Evolutionary conservation across 2,888 invertebrate genomes (phyloP).

Genomic region (Rosalia funebris): DNA sequence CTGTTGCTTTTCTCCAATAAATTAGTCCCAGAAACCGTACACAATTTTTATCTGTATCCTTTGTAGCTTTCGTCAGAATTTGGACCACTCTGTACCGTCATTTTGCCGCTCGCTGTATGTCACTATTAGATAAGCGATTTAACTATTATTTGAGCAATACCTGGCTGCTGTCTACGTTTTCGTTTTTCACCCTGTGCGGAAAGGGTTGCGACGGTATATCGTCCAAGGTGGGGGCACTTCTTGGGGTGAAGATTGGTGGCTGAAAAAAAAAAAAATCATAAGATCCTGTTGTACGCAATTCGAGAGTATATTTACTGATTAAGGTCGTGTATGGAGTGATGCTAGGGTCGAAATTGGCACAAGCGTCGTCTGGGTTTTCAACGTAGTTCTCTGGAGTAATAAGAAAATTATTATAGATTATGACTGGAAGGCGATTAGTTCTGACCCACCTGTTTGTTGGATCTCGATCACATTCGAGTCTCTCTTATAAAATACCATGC

Average conservation of each 20-base stretch:
- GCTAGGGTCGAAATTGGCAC: conserved; percentile 67
- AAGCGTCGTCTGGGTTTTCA: conserved; percentile 75
- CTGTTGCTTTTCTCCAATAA: too few relatives aligned
- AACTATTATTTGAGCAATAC: too few relatives aligned
- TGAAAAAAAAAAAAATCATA: conserved; percentile 57
- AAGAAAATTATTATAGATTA: background rate
- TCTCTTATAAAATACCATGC: conserved; percentile 78
- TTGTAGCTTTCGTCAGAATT: too few relatives aligned
- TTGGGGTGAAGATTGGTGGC: conserved; percentile 72
- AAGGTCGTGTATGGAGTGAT: conserved; percentile 71
- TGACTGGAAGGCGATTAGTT: background rate
- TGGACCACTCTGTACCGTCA: too few relatives aligned
- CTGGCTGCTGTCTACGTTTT: conserved; percentile 66
- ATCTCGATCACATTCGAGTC: conserved; percentile 79
- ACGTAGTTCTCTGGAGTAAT: conserved; percentile 59
- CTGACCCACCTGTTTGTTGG: conserved; percentile 69
- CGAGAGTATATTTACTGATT: conserved; percentile 69
- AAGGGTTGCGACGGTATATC: conserved; percentile 68
- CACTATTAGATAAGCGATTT: too few relatives aligned
- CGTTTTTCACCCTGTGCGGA: conserved; percentile 56
- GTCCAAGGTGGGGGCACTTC: conserved; percentile 76
- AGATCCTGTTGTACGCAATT: background rate
- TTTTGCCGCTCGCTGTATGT: too few relatives aligned
- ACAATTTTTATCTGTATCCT: too few relatives aligned
- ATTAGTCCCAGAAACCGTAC: too few relatives aligned